phyloP scores from a whole-genome alignment of 2,113 vertebrate species.

The Mustelus asterias region DNA sequence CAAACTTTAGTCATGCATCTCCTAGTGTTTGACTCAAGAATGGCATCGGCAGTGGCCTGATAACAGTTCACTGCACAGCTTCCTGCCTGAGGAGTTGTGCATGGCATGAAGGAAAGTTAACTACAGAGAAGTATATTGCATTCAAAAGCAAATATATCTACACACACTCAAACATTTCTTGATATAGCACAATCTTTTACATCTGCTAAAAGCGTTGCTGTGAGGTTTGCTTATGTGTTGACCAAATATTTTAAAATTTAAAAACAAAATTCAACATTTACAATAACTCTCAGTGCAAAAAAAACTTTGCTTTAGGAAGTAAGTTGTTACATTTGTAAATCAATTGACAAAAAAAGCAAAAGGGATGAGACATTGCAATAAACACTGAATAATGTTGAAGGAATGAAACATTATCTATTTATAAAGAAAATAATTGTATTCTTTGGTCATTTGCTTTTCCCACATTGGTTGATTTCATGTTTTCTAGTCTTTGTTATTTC shows the following conservation, averaged over 20 bases:
- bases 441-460: not conserved
- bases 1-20: not conserved
- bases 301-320: not conserved
- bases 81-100: not conserved
- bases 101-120: not conserved
- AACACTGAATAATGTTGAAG: not conserved
- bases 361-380: not conserved
- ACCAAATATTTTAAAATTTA: not conserved
- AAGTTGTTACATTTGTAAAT: not conserved
- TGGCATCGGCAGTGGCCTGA: not conserved
- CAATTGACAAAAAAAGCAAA: not conserved
- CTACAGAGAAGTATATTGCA: not conserved
- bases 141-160: not conserved
- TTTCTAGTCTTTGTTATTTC: not conserved
- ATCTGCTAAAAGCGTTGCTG: not conserved
- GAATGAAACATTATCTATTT: not conserved
- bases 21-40: not conserved
- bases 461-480: not conserved
- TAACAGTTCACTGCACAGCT: not conserved
- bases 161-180: not conserved
- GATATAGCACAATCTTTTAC: not conserved
- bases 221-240: not conserved
- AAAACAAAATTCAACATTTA: not conserved
- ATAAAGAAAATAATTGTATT: not conserved
- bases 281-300: not conserved